These are phyloP conservation scores for Idaea aversata DNA, from an alignment of 2,888 invertebrate genomes.

Conservation along the genomic window DNA sequence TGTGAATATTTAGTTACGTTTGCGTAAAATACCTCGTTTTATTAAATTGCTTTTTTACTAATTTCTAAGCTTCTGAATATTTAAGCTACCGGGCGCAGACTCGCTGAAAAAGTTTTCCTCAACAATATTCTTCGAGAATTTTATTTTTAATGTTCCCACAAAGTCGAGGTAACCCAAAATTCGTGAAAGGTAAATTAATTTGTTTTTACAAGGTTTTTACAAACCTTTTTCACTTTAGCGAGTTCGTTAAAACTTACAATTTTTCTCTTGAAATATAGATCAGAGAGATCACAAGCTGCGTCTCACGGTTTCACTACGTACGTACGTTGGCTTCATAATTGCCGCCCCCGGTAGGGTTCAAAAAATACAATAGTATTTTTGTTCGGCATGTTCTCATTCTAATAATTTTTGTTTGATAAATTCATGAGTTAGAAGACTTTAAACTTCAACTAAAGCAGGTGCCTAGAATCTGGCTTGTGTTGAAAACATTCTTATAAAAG, in stretches of 20 bases:
- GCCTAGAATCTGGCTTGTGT: too few relatives aligned
- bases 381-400: too few relatives aligned
- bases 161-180: not conserved
- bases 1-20: not conserved
- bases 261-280: not conserved
- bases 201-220: slow-evolving; percentile 1
- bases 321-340: too few relatives aligned
- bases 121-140: not conserved
- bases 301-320: not conserved
- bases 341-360: too few relatives aligned
- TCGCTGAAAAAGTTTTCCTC: not conserved
- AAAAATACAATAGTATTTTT: too few relatives aligned
- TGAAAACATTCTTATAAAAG: too few relatives aligned
- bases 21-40: not conserved
- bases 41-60: not conserved
- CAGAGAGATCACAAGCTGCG: not conserved
- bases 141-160: not conserved
- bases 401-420: too few relatives aligned
- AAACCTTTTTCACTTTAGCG: not conserved
- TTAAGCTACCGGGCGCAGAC: not conserved
- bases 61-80: not conserved
- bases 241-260: not conserved
- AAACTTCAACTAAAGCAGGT: too few relatives aligned
- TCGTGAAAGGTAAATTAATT: not conserved
- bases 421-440: too few relatives aligned